These are phyloP conservation scores for Harpagoxenus sublaevis DNA, from an alignment of 2,888 invertebrate species.

Conservation along the genomic window DNA sequence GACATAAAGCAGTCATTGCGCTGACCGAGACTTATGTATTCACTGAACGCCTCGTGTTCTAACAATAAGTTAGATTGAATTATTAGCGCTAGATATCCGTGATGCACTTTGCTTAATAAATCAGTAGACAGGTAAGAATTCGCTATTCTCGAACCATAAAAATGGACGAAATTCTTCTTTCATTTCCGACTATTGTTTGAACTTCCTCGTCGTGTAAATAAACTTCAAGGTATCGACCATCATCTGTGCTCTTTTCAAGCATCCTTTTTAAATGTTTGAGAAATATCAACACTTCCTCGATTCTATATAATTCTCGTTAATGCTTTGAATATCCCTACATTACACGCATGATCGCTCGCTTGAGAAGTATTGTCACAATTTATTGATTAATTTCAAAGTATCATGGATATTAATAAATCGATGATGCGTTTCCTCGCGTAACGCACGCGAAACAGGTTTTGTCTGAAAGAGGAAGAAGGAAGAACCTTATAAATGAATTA, in stretches of 20 bases:
- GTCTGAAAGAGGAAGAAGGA: background rate
- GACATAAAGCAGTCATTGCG: background rate
- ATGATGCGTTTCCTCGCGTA: conserved; percentile 21
- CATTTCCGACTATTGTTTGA: conserved; percentile 1
- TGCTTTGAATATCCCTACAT: background rate
- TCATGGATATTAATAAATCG: conserved; percentile 63
- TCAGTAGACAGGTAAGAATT: background rate
- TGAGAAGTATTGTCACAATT: background rate
- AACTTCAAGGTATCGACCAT: conserved; percentile 36
- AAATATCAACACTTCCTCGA: conserved; percentile 1
- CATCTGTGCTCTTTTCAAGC: conserved; percentile 23
- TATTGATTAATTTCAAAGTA: conserved; percentile 42
- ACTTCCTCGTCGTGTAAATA: conserved; percentile 60
- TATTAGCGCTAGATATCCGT: conserved; percentile 27
- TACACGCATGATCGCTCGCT: background rate
- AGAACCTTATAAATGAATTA: conserved; percentile 3
- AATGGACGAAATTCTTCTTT: background rate
- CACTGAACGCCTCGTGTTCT: background rate
- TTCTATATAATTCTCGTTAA: background rate
- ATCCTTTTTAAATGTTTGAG: conserved; percentile 22
- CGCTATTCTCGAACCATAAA: background rate
- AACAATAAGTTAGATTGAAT: background rate
- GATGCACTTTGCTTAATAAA: conserved; percentile 21
- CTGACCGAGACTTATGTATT: conserved; percentile 3
- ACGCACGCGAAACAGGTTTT: conserved; percentile 26